Conservation (phyloP, 64 coral and sea anemone species). For the Dendronephthya gigantea region DNA sequence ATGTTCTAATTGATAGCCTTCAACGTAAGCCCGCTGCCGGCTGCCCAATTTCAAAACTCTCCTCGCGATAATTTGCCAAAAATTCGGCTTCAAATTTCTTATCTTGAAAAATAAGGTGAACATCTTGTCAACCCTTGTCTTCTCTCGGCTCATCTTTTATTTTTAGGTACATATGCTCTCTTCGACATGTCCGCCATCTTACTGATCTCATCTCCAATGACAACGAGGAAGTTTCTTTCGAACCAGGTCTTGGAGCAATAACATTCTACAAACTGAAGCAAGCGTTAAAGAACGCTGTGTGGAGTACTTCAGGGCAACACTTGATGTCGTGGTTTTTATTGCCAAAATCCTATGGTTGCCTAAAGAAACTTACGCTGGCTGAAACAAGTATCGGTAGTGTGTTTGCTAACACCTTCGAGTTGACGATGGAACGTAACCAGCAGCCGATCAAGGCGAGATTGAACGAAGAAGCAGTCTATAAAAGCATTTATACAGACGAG, state of each 20-base stretch:
- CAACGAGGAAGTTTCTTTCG: neutral
- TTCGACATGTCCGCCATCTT: neutral
- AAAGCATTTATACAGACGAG: neutral
- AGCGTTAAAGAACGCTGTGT: neutral
- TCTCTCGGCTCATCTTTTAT: no score
- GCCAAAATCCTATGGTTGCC: neutral
- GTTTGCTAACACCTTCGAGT: neutral
- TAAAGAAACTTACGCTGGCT: neutral
- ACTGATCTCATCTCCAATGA: neutral
- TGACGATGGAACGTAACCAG: neutral
- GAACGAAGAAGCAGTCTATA: neutral
- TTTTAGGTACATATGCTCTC: neutral
- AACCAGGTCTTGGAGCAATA: neutral
- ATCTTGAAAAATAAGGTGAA: neutral
- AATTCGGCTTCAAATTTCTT: neutral
- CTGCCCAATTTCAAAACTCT: neutral
- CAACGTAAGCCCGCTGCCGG: neutral
- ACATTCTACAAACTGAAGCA: neutral
- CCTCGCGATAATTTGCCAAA: neutral
- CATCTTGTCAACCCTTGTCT: neutral
- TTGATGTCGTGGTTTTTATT: slow-evolving; percentile 8
- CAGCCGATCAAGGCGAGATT: neutral
- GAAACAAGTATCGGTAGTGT: neutral
- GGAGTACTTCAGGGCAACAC: slow-evolving; percentile 3
- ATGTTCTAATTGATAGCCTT: neutral